Base-by-base conservation (phyloP, 2,888 invertebrate genomes). In the Torymus aiolomorphi region DNA sequence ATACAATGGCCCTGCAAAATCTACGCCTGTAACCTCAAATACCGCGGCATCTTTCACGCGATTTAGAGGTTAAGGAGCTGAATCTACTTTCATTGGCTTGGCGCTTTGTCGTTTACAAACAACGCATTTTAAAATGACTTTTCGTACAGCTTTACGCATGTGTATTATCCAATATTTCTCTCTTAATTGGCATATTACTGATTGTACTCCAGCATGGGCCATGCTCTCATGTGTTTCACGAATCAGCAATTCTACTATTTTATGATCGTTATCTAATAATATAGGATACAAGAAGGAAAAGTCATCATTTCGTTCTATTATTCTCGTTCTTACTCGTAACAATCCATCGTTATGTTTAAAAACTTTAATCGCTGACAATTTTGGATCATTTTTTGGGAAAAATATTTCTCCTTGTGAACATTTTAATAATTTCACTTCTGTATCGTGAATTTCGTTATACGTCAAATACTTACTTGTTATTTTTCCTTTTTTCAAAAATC, bases 1-100 rank as follows among this genome's bases (percentile, higher is more conserved):
- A 54, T 72, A 81, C 8, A 90, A 51, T 0, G 90, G 89, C 0
- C 90, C 90, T 2, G 86, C 84, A 59, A 88, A 83, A 82, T 89
- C 89, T 5, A 88, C 80, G 2, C 87, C 89, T n/a, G n/a, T n/a
- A n/a, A n/a, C n/a, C n/a, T n/a, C n/a, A n/a, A n/a, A n/a, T n/a
- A n/a, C n/a, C n/a, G 3, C 63, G 1, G 80, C 73, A 84, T 83
- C 81, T 59, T 73, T 62, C 11, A 78, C 80, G 16, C 88, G 82
- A 78, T 87, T 83, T n/a, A 80, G 31, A 11, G 87, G 88, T 20
- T 89, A 82, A 2, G 87, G 83, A 10, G 86, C 80, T 14, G 84
- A 59, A 62, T 83, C 78, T 52, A 63, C 78, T 52, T 82, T n/a
- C n/a, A n/a, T n/a, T n/a, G n/a, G n/a, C n/a, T n/a, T n/a, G n/a